phyloP scores from a whole-genome alignment of 2,888 invertebrate genomes.

The Empis livida region DNA sequence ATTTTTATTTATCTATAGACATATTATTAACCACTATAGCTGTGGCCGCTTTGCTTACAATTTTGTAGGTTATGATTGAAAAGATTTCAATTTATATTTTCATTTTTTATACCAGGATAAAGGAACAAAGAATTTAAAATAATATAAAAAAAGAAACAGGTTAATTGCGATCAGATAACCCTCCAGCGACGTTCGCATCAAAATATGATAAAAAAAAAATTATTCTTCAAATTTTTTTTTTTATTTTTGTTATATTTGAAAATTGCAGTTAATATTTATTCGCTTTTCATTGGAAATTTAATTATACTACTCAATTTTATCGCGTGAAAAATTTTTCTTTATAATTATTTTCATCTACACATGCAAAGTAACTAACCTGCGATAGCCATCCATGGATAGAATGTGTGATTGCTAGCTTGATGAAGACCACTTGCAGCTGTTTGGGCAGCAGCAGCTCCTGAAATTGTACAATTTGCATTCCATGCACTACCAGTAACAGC shows the following conservation, averaged over 20 bases:
- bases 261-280: no score
- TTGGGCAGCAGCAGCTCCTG: constrained; percentile 64
- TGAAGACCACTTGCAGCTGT: constrained; percentile 77
- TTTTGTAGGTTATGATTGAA: no score
- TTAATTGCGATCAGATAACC: no score
- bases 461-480: constrained; percentile 77
- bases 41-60: no score
- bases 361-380: constrained; percentile 61
- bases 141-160: no score
- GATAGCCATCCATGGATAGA: constrained; percentile 98
- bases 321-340: background rate
- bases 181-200: background rate
- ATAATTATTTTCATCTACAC: constrained; percentile 6
- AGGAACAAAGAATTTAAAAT: no score
- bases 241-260: background rate
- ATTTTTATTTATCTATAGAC: no score
- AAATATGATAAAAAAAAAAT: background rate
- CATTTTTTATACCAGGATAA: no score
- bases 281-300: background rate
- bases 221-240: background rate
- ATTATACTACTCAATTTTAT: constrained; percentile 1
- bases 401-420: constrained; percentile 82
- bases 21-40: no score
- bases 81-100: no score
- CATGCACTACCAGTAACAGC: constrained; percentile 50